Percentiles rank a stretch among this genome's conserved stretches.
phyloP scores from a whole-genome alignment of 2,797 vertebrate species.

The Ceyx erithaca region DNA sequence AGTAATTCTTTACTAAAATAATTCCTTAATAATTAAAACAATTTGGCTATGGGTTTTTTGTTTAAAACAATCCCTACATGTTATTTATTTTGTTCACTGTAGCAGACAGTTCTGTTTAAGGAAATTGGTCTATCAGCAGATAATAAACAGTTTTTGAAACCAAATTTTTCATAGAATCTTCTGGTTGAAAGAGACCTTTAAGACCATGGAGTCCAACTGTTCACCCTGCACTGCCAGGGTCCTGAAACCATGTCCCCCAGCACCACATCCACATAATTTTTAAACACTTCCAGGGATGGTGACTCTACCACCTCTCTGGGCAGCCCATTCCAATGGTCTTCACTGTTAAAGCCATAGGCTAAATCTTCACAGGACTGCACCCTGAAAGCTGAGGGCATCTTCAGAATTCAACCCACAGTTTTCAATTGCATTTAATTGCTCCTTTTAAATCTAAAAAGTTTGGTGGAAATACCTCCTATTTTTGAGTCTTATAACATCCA shows the following conservation, averaged over 20 bases:
- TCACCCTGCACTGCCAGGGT: too few species aligned
- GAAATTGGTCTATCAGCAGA: not conserved
- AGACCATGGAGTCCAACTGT: too few species aligned
- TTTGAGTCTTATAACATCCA: not conserved
- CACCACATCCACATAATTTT: too few species aligned
- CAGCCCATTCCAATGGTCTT: not conserved
- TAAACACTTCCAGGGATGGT: too few species aligned
- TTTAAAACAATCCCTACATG: not conserved
- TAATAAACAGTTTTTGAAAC: too few species aligned
- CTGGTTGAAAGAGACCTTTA: too few species aligned
- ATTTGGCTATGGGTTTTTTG: not conserved
- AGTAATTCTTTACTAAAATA: too few species aligned
- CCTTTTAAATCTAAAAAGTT: not conserved
- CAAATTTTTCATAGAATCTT: too few species aligned
- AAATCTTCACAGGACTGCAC: not conserved
- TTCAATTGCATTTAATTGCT: not conserved
- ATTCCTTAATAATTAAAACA: not conserved
- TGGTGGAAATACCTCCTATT: not conserved
- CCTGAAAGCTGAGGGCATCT: not conserved
- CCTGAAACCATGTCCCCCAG: too few species aligned
- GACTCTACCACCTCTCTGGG: too few species aligned
- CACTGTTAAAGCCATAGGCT: not conserved
- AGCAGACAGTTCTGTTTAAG: not conserved
- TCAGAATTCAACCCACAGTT: not conserved
- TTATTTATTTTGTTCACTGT: not conserved